Base-by-base conservation (phyloP, 2,113 vertebrate genomes). In the Rattus rattus region DNA sequence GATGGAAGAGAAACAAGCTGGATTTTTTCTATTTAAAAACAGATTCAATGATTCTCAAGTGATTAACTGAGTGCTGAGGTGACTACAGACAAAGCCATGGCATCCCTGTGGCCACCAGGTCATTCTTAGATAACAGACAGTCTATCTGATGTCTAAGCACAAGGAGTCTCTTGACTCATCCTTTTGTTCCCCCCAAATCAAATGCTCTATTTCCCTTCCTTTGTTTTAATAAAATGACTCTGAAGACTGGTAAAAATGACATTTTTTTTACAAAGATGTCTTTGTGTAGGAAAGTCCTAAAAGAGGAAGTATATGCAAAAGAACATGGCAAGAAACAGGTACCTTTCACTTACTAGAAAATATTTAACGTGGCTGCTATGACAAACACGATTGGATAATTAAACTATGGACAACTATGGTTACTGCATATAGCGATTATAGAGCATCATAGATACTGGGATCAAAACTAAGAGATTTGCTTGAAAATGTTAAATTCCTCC, bases 271-370 rank as follows among this genome's bases (percentile, higher is more conserved):
- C 24, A 39, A 91, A 88, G 69, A 94, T 7, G 33, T 36, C 30
- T 81, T 49, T 87, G 72, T 43, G 4, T 39, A 94, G 61, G 77
- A 91, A 67, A 93, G 4, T 30, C 87, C 9, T 85, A 63, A 94
- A 11, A 91, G 12, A 67, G 28, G 16, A 92, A 65, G 49, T 14
- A 2, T 47, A 56, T 76, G 7, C 24, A 4, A 73, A 26, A 70
- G 70, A 72, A 26, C 77, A 93, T 75, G 33, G 39, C 22, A 88
- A 52, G 94, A 96, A 65, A 61, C 10, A 91, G 2, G 39, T 10
- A 79, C 73, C 4, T 65, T 92, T 17, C 36, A 94, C 22, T 93
- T 95, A 65, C 61, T 19, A 96, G 28, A 81, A 84, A 86, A 75
- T 83, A 83, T 6, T 83, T 90, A 54, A 39, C 47, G 72, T 1